phyloP scores from a whole-genome alignment of 2,113 vertebrate genomes.

The Ceyx margarethae region DNA sequence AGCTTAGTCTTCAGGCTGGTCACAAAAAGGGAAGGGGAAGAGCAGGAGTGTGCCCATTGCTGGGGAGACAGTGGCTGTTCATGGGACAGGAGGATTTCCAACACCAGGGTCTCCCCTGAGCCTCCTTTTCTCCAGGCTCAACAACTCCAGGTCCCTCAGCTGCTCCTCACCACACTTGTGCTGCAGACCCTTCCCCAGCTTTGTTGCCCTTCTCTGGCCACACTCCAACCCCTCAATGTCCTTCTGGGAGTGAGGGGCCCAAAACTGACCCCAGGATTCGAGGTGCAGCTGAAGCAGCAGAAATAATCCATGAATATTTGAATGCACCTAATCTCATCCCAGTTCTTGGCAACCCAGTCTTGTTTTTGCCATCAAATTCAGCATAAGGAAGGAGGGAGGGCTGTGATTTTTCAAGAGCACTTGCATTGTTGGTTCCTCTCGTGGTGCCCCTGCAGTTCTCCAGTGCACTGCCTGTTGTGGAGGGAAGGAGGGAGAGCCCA shows the following conservation, averaged over 20 bases:
- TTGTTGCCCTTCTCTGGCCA: too few species aligned
- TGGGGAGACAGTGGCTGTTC: not conserved
- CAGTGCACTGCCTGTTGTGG: not conserved
- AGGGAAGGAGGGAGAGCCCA: not conserved
- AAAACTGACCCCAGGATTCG: not conserved
- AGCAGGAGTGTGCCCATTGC: accelerated
- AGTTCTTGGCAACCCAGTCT: not conserved
- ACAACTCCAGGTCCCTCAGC: too few species aligned
- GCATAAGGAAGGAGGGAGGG: not conserved
- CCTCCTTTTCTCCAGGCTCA: too few species aligned
- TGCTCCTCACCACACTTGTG: too few species aligned
- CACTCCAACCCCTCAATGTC: too few species aligned
- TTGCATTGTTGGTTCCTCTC: not conserved
- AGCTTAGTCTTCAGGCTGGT: not conserved
- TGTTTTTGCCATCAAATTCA: not conserved
- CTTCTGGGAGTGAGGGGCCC: not conserved
- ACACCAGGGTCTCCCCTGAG: not conserved
- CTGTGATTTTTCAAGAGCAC: not conserved
- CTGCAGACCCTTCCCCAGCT: too few species aligned
- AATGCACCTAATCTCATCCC: not conserved
- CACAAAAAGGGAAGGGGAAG: not conserved
- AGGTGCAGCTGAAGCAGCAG: not conserved
- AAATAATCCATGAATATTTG: not conserved
- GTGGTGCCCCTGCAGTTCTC: not conserved
- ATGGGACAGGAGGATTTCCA: not conserved